Percentiles rank a stretch among this genome's conserved stretches.
Conservation (phyloP, 2,113 vertebrate species). For the Dasyornis broadbenti region DNA sequence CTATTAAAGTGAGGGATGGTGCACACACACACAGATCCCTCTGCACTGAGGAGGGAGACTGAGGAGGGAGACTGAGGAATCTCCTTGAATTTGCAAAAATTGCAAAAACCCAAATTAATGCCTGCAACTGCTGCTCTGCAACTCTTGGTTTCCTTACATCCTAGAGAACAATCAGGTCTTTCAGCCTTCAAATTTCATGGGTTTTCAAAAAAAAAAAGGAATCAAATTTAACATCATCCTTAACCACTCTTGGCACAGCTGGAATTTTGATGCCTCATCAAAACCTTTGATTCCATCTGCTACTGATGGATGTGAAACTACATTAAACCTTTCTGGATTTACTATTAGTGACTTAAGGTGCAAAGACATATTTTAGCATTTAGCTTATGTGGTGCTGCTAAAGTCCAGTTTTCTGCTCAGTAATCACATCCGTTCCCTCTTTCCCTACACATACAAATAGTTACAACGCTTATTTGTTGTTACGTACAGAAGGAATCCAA, state of each 20-base stretch:
- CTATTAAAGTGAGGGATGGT: not conserved
- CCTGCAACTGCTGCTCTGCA: not conserved
- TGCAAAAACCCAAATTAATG: not conserved
- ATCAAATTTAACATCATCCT: not conserved
- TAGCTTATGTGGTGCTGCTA: not conserved
- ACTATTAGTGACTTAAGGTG: not conserved
- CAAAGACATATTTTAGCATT: not conserved
- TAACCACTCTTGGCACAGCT: not conserved
- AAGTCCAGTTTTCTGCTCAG: not conserved
- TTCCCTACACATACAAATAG: not conserved
- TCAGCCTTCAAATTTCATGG: not conserved
- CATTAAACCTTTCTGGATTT: not conserved
- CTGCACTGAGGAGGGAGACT: not conserved
- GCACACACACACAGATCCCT: not conserved
- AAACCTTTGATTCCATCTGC: not conserved
- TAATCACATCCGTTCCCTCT: not conserved
- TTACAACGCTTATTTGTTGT: not conserved
- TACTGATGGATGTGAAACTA: not conserved
- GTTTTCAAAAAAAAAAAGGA: not conserved
- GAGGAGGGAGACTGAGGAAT: not conserved
- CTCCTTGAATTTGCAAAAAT: not conserved
- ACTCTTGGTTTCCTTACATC: not conserved
- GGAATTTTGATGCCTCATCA: not conserved
- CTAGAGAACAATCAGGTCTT: not conserved
- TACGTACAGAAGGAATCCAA: not conserved